Evolutionary conservation across 2,797 vertebrate species (phyloP), one percentile per base, ranked within the genome.

Genomic region (Bovichtus diacanthus): DNA sequence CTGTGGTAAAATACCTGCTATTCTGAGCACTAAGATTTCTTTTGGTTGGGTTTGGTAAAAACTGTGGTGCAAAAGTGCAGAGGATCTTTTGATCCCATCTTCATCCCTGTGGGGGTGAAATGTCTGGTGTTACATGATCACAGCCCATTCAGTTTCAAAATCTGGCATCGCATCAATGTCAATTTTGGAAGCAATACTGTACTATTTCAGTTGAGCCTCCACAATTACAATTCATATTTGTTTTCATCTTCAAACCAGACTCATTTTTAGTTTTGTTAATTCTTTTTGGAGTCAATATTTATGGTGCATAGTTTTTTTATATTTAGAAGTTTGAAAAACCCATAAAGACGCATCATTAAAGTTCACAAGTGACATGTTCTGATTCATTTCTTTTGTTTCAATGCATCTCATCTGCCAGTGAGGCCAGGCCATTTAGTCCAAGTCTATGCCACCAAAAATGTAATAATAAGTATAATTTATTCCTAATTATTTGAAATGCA

Each of bases 81-180:
- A 47, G 43, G 34, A 66, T 67, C 51, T 64, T 85, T 66, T 78
- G 64, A 81, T 79, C 31, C 18, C 0, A 65, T 63, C 49, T 70
- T 31, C 41, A 58, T 61, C 66, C 18, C 25, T 27, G n/a, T 10
- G 81, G 79, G 68, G 63, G 29, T 43, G 50, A 83, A 74, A 78
- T 6, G 64, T 78, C 55, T 86, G 85, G 53, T 72, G 88, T 79
- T 79, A 59, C 47, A 80, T 53, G 62, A 86, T 86, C 67, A 84
- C 38, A 85, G 73, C 8, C n/a, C 18, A 47, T 67, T 65, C 65
- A 29, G 58, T 64, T 70, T 66, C 3, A 70, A 74, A 83, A 78
- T 43, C 46, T 76, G 73, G 60, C 41, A 77, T 47, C 10, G 67
- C 36, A 46, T 72, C 53, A 78, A 54, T n/a, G 66, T 47, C 61